Base-by-base conservation (phyloP, 2,888 invertebrate genomes). In the Aplocera efformata region DNA sequence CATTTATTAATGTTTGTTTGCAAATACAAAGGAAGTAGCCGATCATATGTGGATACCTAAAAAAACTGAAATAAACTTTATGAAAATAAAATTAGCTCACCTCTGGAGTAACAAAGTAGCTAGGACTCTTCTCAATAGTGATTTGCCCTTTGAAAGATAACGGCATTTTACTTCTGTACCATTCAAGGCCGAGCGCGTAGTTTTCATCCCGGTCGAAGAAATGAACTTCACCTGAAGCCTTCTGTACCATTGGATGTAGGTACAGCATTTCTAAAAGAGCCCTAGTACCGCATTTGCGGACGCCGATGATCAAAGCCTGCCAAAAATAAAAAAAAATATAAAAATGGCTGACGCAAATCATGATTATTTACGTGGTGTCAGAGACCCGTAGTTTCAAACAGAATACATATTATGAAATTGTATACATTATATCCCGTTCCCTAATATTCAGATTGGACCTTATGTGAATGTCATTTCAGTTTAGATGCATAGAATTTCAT, bases 71-170 rank as follows among this genome's bases (percentile, higher is more conserved):
- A 17, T 17, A 17, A 17, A 17, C 13, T 17, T n/a, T 17, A 5
- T 17, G 13, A 3, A 17, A 17, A 17, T 17, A 17, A 17, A 17
- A 17, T 3, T 17, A 22, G 20, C 90, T 90, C 79, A 97, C 98
- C 91, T 96, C 94, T 7, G 96, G 94, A 39, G 97, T 97, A 29
- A 98, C 96, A 85, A 99, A 99, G 84, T 99, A 99, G 65, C 97
- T 97, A 3, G 99, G 99, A 62, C 97, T 98, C 84, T 99, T 99
- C 81, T 99, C 99, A 60, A 98, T 95, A 39, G 98, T 98, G 57
- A 98, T 94, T 80, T 98, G 98, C 27, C 96, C 95, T 50, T 93
- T 92, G 79, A 94, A 95, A 1, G 98, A 96, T 66, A 94, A 93
- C 7, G 98, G 98, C 98, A 98, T 98, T 75, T 96, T 95, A 70